Evolutionary conservation across 2,797 vertebrate species (phyloP).

Genomic region (Melanotaenia trifasciata): DNA sequence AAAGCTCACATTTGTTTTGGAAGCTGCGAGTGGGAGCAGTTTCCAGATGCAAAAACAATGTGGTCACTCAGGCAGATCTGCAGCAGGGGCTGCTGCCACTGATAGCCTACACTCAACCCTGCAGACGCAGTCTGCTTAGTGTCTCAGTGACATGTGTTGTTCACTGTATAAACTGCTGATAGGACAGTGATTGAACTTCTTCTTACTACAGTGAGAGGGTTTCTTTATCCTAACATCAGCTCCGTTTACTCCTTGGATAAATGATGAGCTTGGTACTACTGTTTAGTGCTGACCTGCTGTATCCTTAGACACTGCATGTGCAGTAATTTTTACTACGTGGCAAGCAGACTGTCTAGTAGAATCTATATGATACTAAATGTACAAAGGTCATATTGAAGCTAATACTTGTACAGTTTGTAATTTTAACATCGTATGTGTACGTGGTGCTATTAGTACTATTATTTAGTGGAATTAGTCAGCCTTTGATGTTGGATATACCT

Average conservation of each 20-base stretch:
- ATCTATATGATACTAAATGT: neutral
- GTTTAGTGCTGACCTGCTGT: conserved; percentile 38
- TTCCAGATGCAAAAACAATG: conserved; percentile 72
- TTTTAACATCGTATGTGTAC: neutral
- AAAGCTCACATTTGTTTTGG: conserved; percentile 69
- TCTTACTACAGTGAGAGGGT: conserved; percentile 6
- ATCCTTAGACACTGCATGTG: conserved; percentile 3
- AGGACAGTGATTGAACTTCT: conserved; percentile 39
- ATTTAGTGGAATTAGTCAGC: neutral
- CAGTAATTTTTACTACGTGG: conserved; percentile 26
- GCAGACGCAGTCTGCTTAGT: conserved; percentile 58
- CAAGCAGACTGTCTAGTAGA: conserved; percentile 8
- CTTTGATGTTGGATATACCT: neutral
- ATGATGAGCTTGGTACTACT: conserved; percentile 19
- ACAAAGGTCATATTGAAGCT: neutral
- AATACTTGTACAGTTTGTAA: neutral
- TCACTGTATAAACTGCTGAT: conserved; percentile 39
- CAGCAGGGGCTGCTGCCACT: conserved; percentile 40
- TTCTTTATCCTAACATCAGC: conserved; percentile 24
- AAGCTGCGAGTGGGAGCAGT: conserved; percentile 50
- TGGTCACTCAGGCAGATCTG: conserved; percentile 51
- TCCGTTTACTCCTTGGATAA: conserved; percentile 34
- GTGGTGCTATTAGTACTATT: neutral
- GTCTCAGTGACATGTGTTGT: conserved; percentile 69
- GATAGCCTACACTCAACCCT: conserved; percentile 38